A percentile compares a stretch with the other conserved stretches of the same genome.
Evolutionary conservation across 1,140 invertebrate genomes (phyloP).

Genomic region (Phortica variegata): DNA sequence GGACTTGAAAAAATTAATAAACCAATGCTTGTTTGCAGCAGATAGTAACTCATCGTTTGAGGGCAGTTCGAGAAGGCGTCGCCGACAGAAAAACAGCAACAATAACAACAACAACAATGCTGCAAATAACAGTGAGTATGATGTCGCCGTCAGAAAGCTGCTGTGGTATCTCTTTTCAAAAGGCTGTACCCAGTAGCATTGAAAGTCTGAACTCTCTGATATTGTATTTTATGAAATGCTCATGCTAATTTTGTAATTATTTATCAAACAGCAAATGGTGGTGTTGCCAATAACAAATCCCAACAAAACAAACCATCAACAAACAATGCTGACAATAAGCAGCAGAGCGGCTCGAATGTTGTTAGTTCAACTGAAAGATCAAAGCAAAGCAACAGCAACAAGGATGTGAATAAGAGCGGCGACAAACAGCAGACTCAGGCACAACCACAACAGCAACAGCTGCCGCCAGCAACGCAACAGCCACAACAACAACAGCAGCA

Average conservation of each 20-base stretch:
- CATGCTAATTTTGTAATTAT: neutral
- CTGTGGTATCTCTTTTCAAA: no score
- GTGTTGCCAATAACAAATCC: constrained; percentile 42
- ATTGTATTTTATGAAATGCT: neutral
- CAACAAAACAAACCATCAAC: constrained; percentile 32
- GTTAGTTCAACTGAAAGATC: constrained; percentile 24
- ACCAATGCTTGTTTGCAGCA: constrained; percentile 22
- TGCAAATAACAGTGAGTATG: constrained; percentile 49
- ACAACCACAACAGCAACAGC: constrained; percentile 11
- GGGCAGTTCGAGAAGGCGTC: constrained; percentile 48
- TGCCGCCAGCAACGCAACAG: neutral
- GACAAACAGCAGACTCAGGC: constrained; percentile 21
- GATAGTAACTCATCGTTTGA: constrained; percentile 56
- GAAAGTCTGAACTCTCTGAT: neutral
- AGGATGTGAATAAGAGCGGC: constrained; percentile 28
- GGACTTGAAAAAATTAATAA: constrained; percentile 2
- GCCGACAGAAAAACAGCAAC: constrained; percentile 54
- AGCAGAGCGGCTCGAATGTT: constrained; percentile 32
- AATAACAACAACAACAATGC: constrained; percentile 51
- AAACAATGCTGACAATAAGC: constrained; percentile 38
- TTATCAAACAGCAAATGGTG: constrained; percentile 39
- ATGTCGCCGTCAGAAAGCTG: no score
- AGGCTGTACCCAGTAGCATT: no score
- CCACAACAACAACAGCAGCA: constrained; percentile 19
- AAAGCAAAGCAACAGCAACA: constrained; percentile 23